Evolutionary conservation across 2,888 invertebrate species (phyloP).

Genomic region (Macrosiphum euphorbiae): DNA sequence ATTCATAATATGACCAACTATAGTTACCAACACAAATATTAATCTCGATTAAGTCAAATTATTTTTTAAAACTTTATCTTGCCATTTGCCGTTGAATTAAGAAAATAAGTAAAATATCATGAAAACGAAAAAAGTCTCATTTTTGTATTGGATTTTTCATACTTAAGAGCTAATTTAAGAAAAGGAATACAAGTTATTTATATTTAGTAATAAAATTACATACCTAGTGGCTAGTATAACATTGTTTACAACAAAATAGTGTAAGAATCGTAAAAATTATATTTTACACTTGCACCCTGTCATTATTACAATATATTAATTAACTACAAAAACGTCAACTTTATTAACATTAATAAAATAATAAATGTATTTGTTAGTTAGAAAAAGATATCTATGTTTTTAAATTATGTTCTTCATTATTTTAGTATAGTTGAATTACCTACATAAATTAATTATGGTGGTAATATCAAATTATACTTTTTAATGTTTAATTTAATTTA

Average conservation of each 20-base stretch:
- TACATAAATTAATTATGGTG: not conserved
- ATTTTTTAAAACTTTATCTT: too few species aligned
- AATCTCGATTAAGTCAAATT: too few species aligned
- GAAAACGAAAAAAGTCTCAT: too few species aligned
- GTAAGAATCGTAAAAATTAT: not conserved
- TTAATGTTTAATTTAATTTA: not conserved
- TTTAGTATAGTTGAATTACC: not conserved
- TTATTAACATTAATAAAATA: not conserved
- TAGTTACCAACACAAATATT: too few species aligned
- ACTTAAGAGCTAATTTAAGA: not conserved
- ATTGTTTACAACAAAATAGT: not conserved
- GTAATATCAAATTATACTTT: not conserved
- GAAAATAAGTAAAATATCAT: too few species aligned
- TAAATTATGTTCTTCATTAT: not conserved
- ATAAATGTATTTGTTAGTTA: not conserved
- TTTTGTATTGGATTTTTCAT: not conserved
- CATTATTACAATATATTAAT: not conserved
- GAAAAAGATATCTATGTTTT: not conserved
- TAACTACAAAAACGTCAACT: not conserved
- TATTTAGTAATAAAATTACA: not conserved
- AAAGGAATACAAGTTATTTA: not conserved
- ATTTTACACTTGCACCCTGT: not conserved
- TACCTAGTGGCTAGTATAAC: not conserved
- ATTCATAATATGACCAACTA: too few species aligned
- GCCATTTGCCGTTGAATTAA: too few species aligned